Percentiles rank a stretch among this genome's conserved stretches.
phyloP scores from a whole-genome alignment of 2,797 vertebrate genomes.

The Microtus californicus region DNA sequence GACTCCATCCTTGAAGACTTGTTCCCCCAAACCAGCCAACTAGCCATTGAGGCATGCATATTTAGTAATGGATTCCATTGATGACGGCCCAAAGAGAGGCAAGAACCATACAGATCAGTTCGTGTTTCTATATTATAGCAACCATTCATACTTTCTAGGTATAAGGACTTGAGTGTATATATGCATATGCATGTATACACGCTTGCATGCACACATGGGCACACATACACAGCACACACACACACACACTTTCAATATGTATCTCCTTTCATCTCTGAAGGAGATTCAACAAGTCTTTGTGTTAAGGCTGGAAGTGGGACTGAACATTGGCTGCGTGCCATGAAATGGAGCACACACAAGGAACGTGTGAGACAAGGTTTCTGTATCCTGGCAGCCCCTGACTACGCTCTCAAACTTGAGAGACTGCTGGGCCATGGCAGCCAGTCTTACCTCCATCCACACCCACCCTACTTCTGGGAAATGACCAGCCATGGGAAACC shows the following conservation, averaged over 20 bases:
- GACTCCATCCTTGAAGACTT: too few species aligned
- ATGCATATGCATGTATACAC: not conserved
- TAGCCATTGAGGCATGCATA: not conserved
- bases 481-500: constrained; percentile 21
- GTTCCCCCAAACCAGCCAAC: too few species aligned
- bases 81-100: not conserved
- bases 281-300: constrained; percentile 57
- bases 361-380: constrained; percentile 73
- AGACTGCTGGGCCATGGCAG: constrained; percentile 32
- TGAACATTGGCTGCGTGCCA: constrained; percentile 69
- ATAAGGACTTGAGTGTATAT: not conserved
- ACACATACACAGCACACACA: too few species aligned
- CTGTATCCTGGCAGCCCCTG: constrained; percentile 66
- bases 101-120: not conserved
- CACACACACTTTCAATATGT: not conserved
- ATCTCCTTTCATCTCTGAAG: constrained; percentile 9
- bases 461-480: not conserved
- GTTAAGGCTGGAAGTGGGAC: constrained; percentile 63
- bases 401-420: constrained; percentile 59
- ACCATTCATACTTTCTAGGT: not conserved
- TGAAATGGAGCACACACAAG: constrained; percentile 5
- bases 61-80: not conserved
- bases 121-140: too few species aligned
- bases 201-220: too few species aligned
- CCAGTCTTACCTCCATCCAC: constrained; percentile 7